Evolutionary conservation across 2,113 vertebrate species (phyloP).

Genomic region (Chunga burmeisteri): DNA sequence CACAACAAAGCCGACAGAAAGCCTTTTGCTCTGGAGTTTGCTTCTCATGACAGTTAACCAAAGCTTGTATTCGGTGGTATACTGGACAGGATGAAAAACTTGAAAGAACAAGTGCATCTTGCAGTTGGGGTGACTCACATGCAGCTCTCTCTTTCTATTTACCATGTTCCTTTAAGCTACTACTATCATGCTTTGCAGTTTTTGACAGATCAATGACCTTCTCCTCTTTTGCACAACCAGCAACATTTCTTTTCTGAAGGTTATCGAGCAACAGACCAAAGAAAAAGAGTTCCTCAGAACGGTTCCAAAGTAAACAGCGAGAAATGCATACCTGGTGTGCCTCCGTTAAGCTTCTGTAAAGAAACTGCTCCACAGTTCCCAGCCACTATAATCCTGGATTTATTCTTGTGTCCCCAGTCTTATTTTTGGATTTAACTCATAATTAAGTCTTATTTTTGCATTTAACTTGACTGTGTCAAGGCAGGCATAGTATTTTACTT

Average conservation of each 20-base stretch:
- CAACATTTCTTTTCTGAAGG: not conserved
- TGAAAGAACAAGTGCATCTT: not conserved
- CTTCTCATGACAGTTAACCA: not conserved
- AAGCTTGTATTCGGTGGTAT: not conserved
- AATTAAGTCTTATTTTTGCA: constrained; percentile 46
- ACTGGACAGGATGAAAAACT: not conserved
- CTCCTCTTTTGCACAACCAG: not conserved
- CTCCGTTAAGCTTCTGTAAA: not conserved
- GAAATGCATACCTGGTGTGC: not conserved
- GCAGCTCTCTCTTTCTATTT: not conserved
- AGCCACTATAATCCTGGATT: constrained; percentile 14
- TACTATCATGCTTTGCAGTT: not conserved
- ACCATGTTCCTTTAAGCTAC: not conserved
- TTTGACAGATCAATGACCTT: not conserved
- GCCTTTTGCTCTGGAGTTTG: not conserved
- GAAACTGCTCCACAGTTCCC: not conserved
- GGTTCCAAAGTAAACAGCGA: not conserved
- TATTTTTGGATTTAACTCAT: constrained; percentile 44
- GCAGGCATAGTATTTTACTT: not conserved
- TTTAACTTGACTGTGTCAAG: not conserved
- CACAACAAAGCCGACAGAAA: not conserved
- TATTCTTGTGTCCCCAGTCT: constrained; percentile 1
- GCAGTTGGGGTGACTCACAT: not conserved
- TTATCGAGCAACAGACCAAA: constrained; percentile 15
- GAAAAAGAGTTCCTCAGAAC: not conserved